These are phyloP conservation scores for Ataeniobius toweri DNA, from an alignment of 2,797 vertebrate species.

Conservation along the genomic window DNA sequence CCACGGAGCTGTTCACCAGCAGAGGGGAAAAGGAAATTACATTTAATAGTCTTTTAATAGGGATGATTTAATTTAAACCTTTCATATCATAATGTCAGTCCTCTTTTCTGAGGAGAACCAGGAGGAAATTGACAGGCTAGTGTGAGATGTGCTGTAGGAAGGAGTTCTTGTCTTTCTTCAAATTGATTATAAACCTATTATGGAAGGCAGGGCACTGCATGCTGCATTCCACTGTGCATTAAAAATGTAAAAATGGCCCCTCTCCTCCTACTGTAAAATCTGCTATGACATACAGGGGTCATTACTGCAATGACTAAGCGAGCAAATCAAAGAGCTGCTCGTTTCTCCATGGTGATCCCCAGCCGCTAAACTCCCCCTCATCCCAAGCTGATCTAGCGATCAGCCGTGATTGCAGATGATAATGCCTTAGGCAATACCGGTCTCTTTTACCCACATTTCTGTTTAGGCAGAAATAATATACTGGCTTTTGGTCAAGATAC, in stretches of 20 bases:
- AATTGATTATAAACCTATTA: slow-evolving; percentile 47
- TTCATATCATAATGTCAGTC: slow-evolving; percentile 2
- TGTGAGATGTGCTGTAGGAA: slow-evolving; percentile 21
- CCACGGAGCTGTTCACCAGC: slow-evolving; percentile 13
- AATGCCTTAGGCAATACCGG: slow-evolving; percentile 26
- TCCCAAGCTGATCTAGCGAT: neutral
- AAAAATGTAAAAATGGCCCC: slow-evolving; percentile 47
- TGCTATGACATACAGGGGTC: slow-evolving; percentile 42
- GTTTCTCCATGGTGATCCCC: slow-evolving; percentile 14
- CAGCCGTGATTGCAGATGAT: slow-evolving; percentile 32
- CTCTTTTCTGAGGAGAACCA: neutral
- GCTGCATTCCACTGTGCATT: slow-evolving; percentile 27
- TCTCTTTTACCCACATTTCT: slow-evolving; percentile 27
- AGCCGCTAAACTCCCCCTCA: slow-evolving; percentile 14
- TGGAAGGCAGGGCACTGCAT: neutral
- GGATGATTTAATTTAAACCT: slow-evolving; percentile 18
- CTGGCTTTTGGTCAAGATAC: slow-evolving; percentile 13
- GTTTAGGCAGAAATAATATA: slow-evolving; percentile 20
- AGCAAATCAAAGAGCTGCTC: slow-evolving; percentile 30
- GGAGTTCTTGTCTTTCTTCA: slow-evolving; percentile 14
- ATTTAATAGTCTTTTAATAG: slow-evolving; percentile 7
- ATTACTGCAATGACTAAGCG: slow-evolving; percentile 38
- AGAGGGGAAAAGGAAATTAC: slow-evolving; percentile 19
- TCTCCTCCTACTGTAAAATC: slow-evolving; percentile 23
- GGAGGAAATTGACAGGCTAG: slow-evolving; percentile 17